A percentile compares a stretch with the other conserved stretches of the same genome.
Evolutionary conservation across 2,888 invertebrate genomes (phyloP).

Genomic region (Drosophila affinis): DNA sequence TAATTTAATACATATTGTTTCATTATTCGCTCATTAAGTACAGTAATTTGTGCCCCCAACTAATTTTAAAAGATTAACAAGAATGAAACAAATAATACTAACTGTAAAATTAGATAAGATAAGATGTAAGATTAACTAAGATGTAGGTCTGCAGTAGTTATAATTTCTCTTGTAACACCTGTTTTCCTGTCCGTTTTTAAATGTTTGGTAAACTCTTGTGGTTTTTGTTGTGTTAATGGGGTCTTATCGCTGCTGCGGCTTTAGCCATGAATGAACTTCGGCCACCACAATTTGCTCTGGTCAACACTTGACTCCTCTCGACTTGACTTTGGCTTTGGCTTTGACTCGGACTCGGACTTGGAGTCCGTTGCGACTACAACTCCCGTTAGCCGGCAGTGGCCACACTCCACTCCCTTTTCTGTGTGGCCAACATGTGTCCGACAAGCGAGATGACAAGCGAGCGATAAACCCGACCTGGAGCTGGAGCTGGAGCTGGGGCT

Average conservation of each 20-base stretch:
- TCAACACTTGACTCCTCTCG: conserved; percentile 37
- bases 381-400: conserved; percentile 32
- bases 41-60: too few relatives aligned
- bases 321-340: conserved; percentile 30
- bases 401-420: conserved; percentile 45
- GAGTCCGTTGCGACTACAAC: conserved; percentile 31
- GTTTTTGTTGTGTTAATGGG: conserved; percentile 5
- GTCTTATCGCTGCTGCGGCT: conserved; percentile 19
- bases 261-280: conserved; percentile 41
- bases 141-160: not conserved
- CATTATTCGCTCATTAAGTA: too few relatives aligned
- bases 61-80: too few relatives aligned
- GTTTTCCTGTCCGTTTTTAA: conserved; percentile 3
- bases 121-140: too few relatives aligned
- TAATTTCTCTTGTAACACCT: not conserved
- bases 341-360: conserved; percentile 7
- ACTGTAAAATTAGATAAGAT: too few relatives aligned
- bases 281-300: conserved; percentile 31
- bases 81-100: too few relatives aligned
- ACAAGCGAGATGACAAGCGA: conserved; percentile 67
- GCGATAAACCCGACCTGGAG: conserved; percentile 57
- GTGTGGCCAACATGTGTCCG: conserved; percentile 59
- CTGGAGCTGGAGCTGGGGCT: conserved; percentile 30
- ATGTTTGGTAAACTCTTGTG: conserved; percentile 25
- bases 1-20: too few relatives aligned